phyloP scores from a whole-genome alignment of 1,140 invertebrate species.

The Stenopsyche tienmushanensis region DNA sequence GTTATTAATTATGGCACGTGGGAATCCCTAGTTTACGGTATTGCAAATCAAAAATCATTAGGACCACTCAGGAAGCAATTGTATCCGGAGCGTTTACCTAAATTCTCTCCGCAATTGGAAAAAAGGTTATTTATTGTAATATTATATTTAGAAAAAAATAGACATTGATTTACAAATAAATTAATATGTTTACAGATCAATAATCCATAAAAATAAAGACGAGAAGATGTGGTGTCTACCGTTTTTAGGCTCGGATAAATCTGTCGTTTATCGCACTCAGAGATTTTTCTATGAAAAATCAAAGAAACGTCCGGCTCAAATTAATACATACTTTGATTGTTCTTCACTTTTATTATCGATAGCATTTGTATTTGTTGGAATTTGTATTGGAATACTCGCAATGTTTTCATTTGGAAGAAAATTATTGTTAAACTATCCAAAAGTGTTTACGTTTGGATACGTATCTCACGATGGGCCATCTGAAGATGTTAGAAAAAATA shows the following conservation, averaged over 20 bases:
- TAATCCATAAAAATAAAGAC: slow-evolving; percentile 27
- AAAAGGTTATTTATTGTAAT: slow-evolving; percentile 19
- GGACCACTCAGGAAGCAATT: slow-evolving; percentile 22
- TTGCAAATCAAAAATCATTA: slow-evolving; percentile 22
- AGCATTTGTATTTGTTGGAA: slow-evolving; percentile 56
- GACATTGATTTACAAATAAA: no score
- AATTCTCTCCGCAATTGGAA: slow-evolving; percentile 16
- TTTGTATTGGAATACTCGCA: slow-evolving; percentile 65
- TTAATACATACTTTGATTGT: slow-evolving; percentile 27
- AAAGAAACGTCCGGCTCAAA: slow-evolving; percentile 39
- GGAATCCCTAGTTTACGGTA: slow-evolving; percentile 33
- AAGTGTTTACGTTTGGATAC: slow-evolving; percentile 70
- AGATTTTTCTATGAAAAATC: slow-evolving; percentile 43
- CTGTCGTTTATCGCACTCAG: slow-evolving; percentile 19
- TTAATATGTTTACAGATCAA: neutral
- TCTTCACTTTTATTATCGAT: slow-evolving; percentile 45
- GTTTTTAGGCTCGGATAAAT: slow-evolving; percentile 26
- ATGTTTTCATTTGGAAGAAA: slow-evolving; percentile 57
- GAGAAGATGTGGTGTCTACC: slow-evolving; percentile 28
- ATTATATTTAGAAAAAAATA: no score
- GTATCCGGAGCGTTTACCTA: slow-evolving; percentile 8
- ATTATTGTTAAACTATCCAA: slow-evolving; percentile 63
- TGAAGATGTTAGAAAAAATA: slow-evolving; percentile 62
- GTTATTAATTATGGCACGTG: slow-evolving; percentile 34
- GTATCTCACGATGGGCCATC: slow-evolving; percentile 69